Evolutionary conservation across 2,113 vertebrate species (phyloP).

Genomic region (Abramis brama): DNA sequence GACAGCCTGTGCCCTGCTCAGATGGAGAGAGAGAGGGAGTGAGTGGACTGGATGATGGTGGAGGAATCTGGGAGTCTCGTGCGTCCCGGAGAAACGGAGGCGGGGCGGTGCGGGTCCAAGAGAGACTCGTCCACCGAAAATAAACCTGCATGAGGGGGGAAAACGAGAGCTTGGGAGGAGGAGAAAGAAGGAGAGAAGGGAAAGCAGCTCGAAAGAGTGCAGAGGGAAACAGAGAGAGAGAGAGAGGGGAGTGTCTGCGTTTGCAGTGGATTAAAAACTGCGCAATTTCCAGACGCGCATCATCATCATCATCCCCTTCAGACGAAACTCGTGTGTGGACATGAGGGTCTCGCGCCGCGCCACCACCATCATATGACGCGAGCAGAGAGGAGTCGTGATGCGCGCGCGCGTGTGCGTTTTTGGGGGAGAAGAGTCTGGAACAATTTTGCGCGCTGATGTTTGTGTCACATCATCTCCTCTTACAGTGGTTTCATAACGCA

Average conservation of each 20-base stretch:
- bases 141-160: constrained; percentile 73
- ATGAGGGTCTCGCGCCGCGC: not conserved
- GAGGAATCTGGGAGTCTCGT: constrained; percentile 67
- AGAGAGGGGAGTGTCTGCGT: constrained; percentile 66
- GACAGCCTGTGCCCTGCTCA: not conserved
- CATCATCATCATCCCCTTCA: constrained; percentile 37
- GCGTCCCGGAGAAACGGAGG: constrained; percentile 66
- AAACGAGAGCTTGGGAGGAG: constrained; percentile 50
- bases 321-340: constrained; percentile 20
- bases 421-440: constrained; percentile 19
- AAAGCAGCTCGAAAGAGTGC: constrained; percentile 56
- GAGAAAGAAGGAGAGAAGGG: constrained; percentile 21
- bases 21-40: constrained; percentile 34
- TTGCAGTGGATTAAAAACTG: constrained; percentile 79
- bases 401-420: not conserved
- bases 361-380: not conserved
- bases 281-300: constrained; percentile 70
- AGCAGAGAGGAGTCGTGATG: not conserved
- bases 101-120: constrained; percentile 73
- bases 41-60: not conserved
- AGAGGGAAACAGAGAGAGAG: constrained; percentile 39
- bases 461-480: constrained; percentile 47
- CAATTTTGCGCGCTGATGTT: constrained; percentile 44
- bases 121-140: constrained; percentile 76
- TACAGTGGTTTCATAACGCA: constrained; percentile 52